A percentile compares a stretch with the other conserved stretches of the same genome.
Conservation (phyloP, 2,888 invertebrate species). For the Hyposoter dolosus region DNA sequence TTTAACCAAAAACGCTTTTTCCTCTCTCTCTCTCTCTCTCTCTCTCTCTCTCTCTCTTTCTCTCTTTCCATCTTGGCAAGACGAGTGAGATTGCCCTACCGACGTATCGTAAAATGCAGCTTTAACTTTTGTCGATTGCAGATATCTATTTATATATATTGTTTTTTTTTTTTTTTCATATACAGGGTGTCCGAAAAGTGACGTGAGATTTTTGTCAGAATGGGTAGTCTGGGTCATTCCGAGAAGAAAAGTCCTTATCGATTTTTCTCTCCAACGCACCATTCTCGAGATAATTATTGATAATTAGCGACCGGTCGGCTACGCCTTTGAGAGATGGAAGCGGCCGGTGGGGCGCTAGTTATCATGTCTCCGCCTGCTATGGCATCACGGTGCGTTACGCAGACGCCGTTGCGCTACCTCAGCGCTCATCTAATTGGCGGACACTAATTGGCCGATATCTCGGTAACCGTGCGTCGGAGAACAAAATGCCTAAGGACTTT, state of each 20-base stretch:
- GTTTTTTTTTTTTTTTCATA: background rate
- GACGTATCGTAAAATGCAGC: conserved; percentile 58
- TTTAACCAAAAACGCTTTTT: conserved; percentile 61
- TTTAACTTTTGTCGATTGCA: conserved; percentile 61
- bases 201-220: background rate
- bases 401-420: too few relatives aligned
- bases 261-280: background rate
- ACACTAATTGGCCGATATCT: background rate
- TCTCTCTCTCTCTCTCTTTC: conserved; percentile 3
- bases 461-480: background rate
- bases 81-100: conserved; percentile 45
- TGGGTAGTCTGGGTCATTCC: background rate
- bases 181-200: background rate
- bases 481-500: background rate
- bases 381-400: too few relatives aligned
- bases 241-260: background rate
- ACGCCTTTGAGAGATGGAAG: background rate
- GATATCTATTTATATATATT: conserved; percentile 30
- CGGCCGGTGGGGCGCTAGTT: too few relatives aligned
- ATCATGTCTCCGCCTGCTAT: too few relatives aligned
- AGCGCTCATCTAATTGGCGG: background rate
- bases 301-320: too few relatives aligned
- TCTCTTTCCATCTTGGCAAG: conserved; percentile 1
- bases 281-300: background rate
- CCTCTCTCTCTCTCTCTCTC: conserved; percentile 39